Percentiles rank a stretch among this genome's conserved stretches.
phyloP scores from a whole-genome alignment of 2,888 invertebrate genomes.

The Agrilus biguttatus region DNA sequence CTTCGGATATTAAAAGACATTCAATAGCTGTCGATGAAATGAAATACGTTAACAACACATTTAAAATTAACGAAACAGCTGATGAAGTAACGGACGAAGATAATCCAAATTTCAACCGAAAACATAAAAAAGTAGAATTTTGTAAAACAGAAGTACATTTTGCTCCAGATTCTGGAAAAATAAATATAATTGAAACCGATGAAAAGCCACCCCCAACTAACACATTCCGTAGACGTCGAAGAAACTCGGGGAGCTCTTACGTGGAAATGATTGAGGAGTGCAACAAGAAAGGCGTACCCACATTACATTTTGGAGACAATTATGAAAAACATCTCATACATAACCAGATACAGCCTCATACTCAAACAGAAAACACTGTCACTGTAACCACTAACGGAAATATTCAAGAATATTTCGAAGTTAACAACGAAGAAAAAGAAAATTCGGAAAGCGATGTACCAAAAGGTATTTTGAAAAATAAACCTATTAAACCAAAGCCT shows the following conservation, averaged over 20 bases:
- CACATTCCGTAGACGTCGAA: constrained; percentile 57
- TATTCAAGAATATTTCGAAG: constrained; percentile 6
- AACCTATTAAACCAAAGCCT: constrained; percentile 57
- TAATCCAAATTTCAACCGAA: constrained; percentile 32
- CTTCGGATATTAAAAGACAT: constrained; percentile 32
- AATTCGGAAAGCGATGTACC: constrained; percentile 31
- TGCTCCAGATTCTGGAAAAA: constrained; percentile 70
- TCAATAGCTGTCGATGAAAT: constrained; percentile 44
- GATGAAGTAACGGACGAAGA: constrained; percentile 17
- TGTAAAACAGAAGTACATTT: constrained; percentile 83
- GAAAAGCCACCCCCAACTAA: constrained; percentile 76
- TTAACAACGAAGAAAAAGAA: constrained; percentile 14
- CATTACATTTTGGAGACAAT: constrained; percentile 53
- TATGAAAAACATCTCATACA: constrained; percentile 26
- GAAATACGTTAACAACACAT: constrained; percentile 31
- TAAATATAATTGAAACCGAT: constrained; percentile 78
- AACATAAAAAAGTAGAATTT: constrained; percentile 66
- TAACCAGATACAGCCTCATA: constrained; percentile 1
- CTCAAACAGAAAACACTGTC: constrained; percentile 7
- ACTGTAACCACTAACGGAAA: constrained; percentile 13
- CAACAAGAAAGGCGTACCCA: constrained; percentile 34
- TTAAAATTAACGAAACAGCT: neutral
- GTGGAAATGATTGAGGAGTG: constrained; percentile 21
- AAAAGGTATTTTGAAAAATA: constrained; percentile 60
- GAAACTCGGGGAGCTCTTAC: constrained; percentile 36